Evolutionary conservation across 2,888 invertebrate genomes (phyloP).

Genomic region (Nebria brevicollis): DNA sequence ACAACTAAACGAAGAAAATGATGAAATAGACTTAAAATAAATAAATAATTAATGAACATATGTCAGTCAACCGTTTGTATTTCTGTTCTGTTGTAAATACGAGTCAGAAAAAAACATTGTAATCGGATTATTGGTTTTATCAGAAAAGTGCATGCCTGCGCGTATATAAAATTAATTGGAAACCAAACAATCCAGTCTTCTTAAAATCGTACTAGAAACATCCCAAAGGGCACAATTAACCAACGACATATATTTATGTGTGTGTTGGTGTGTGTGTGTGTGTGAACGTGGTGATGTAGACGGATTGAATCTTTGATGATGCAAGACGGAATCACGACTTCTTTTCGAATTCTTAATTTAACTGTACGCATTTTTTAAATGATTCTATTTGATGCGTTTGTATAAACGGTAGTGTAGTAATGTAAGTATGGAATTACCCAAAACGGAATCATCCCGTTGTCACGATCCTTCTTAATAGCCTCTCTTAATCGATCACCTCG

Average conservation of each 20-base stretch:
- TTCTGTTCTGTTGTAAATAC: neutral
- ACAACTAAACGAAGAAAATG: slow-evolving; percentile 72
- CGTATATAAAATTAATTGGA: slow-evolving; percentile 34
- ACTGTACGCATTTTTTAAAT: neutral
- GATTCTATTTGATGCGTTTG: neutral
- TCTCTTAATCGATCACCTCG: slow-evolving; percentile 81
- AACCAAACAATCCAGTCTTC: slow-evolving; percentile 28
- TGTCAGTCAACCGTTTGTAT: neutral
- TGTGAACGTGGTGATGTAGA: neutral
- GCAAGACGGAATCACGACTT: neutral
- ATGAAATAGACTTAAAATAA: too few species aligned
- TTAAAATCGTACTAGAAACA: slow-evolving; percentile 26
- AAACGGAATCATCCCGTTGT: slow-evolving; percentile 88
- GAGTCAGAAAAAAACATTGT: neutral
- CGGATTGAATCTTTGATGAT: neutral
- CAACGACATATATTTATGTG: neutral
- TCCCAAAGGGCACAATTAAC: slow-evolving; percentile 41
- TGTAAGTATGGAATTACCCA: slow-evolving; percentile 72
- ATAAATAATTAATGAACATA: neutral
- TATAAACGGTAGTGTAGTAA: neutral
- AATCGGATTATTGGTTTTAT: slow-evolving; percentile 12
- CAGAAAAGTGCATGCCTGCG: slow-evolving; percentile 7
- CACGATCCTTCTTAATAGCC: slow-evolving; percentile 82
- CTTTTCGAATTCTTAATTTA: too few species aligned
- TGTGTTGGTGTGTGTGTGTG: neutral